phyloP scores from a whole-genome alignment of 2,888 invertebrate species.

The Aspidapion aeneum region DNA sequence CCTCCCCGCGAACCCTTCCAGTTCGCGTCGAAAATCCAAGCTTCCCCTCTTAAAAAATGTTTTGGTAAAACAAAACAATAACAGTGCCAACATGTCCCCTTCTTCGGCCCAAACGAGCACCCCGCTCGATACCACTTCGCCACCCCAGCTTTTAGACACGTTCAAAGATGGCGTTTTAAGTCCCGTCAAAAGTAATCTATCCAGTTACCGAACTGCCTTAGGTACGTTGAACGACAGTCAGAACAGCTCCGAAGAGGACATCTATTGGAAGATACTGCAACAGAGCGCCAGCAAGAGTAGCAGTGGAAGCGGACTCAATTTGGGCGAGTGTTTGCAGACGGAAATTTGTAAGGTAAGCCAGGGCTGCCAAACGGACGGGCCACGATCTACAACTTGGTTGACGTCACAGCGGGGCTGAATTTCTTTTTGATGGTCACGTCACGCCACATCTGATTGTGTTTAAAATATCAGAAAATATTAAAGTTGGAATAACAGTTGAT shows the following conservation, averaged over 20 bases:
- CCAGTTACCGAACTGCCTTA: not conserved
- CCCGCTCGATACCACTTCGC: not conserved
- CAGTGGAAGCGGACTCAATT: not conserved
- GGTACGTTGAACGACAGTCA: not conserved
- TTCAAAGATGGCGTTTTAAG: not conserved
- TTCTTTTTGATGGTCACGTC: too few species aligned
- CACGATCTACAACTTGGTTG: too few species aligned
- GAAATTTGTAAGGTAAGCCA: constrained; percentile 25
- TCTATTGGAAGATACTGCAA: not conserved
- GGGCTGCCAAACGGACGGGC: too few species aligned
- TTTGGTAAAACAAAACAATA: not conserved
- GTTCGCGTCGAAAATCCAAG: not conserved
- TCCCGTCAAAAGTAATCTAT: not conserved
- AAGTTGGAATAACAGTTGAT: too few species aligned
- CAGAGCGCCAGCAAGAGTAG: not conserved
- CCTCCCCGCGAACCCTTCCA: not conserved
- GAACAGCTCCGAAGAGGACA: not conserved
- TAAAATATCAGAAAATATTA: too few species aligned
- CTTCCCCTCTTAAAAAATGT: not conserved
- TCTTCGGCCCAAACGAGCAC: too few species aligned
- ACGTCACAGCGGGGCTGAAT: too few species aligned
- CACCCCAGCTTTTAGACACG: not conserved
- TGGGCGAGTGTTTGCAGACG: constrained; percentile 18
- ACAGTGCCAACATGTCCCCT: not conserved
- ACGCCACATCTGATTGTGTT: too few species aligned